phyloP scores from a whole-genome alignment of 2,797 vertebrate species.

The Vipera latastei region DNA sequence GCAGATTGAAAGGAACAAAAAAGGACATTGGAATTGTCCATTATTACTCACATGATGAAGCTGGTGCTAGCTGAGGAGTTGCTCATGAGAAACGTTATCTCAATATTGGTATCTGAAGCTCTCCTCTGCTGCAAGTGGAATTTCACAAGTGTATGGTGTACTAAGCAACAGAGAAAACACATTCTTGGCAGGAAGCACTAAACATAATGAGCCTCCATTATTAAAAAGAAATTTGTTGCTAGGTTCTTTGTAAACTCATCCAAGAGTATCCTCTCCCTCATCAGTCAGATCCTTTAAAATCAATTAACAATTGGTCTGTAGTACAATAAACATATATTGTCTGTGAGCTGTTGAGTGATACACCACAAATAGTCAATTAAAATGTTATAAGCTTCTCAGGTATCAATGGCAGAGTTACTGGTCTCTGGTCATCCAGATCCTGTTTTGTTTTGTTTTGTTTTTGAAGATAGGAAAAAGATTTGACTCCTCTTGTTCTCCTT shows the following conservation, averaged over 20 bases:
- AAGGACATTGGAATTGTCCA: not conserved
- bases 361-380: not conserved
- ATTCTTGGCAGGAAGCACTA: not conserved
- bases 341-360: not conserved
- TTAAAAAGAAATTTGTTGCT: not conserved
- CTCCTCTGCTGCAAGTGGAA: conserved; percentile 66
- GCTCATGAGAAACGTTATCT: conserved; percentile 65
- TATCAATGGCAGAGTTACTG: not conserved
- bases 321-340: not conserved
- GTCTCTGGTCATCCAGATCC: not conserved
- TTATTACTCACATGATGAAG: conserved; percentile 68
- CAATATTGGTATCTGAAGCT: conserved; percentile 57
- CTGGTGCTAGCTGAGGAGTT: conserved; percentile 54
- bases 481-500: not conserved
- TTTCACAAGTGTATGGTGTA: conserved; percentile 72
- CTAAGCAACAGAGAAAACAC: conserved; percentile 50
- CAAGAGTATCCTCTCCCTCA: not conserved
- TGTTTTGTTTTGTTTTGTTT: not conserved
- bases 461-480: not conserved
- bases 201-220: not conserved
- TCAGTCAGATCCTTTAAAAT: not conserved
- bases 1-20: not conserved
- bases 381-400: not conserved
- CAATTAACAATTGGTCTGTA: not conserved
- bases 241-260: not conserved